Percentiles rank a stretch among this genome's conserved stretches.
Evolutionary conservation across 1,140 invertebrate genomes (phyloP).

Genomic region (Chlorops oryzae): DNA sequence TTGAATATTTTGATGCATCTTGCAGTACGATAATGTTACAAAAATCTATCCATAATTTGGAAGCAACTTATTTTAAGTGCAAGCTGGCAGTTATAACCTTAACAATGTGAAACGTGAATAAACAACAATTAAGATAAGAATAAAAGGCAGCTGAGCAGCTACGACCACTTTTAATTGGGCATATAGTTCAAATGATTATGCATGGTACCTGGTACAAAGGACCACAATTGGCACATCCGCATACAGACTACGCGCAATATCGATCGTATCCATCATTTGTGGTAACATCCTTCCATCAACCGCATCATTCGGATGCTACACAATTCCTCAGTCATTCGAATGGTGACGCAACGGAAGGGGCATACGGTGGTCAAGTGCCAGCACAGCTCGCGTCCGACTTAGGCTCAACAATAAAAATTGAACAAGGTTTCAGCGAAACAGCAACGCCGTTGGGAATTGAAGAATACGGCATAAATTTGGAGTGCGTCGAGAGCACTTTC

Average conservation of each 20-base stretch:
- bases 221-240: conserved; percentile 43
- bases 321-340: conserved; percentile 13
- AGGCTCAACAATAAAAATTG: conserved; percentile 42
- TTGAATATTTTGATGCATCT: too few relatives aligned
- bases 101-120: too few relatives aligned
- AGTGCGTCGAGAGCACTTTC: conserved; percentile 37
- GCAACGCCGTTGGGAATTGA: conserved; percentile 26
- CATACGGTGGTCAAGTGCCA: conserved; percentile 5
- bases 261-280: conserved; percentile 44
- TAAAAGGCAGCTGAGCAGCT: too few relatives aligned
- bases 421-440: conserved; percentile 38
- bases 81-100: too few relatives aligned
- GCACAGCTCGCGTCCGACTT: conserved; percentile 13
- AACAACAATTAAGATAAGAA: too few relatives aligned
- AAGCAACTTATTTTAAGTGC: too few relatives aligned
- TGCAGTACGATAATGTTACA: too few relatives aligned
- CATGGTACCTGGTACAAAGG: conserved; percentile 44
- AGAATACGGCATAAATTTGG: conserved; percentile 35
- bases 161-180: too few relatives aligned
- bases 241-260: conserved; percentile 26
- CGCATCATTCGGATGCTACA: conserved; percentile 20
- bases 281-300: conserved; percentile 41
- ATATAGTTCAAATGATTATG: conserved; percentile 46
- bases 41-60: too few relatives aligned
- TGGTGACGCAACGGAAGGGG: background rate